Conservation (phyloP, 35 echinoderm and acorn worm genomes). For the Chiridota heheva region DNA sequence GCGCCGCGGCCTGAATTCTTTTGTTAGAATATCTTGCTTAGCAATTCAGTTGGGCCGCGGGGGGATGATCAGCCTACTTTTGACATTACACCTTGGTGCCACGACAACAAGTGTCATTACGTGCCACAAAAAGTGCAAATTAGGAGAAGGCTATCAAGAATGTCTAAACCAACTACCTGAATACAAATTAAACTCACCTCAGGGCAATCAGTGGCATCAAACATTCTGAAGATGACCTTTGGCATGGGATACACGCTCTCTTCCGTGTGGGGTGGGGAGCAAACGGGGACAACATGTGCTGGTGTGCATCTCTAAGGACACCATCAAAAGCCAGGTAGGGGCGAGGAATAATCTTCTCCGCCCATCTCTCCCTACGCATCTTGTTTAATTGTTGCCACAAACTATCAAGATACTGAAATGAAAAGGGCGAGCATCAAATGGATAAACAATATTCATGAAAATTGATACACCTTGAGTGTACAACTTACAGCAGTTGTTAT, state of each 20-base stretch:
- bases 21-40: too few relatives aligned
- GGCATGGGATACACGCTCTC: conserved; percentile 75
- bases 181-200: too few relatives aligned
- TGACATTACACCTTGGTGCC: too few relatives aligned
- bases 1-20: too few relatives aligned
- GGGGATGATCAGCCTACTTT: too few relatives aligned
- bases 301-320: conserved; percentile 63
- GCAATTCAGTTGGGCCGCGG: too few relatives aligned
- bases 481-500: too few relatives aligned
- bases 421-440: neutral
- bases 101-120: too few relatives aligned
- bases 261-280: conserved; percentile 67
- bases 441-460: neutral
- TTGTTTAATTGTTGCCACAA: conserved; percentile 82
- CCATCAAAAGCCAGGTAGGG: conserved; percentile 93
- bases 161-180: too few relatives aligned
- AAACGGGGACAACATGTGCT: conserved; percentile 71
- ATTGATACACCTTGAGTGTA: neutral
- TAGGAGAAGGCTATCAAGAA: too few relatives aligned
- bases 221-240: conserved; percentile 83
- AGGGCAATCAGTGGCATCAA: conserved; percentile 88
- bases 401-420: conserved; percentile 72
- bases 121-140: too few relatives aligned
- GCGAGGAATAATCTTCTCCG: conserved; percentile 68
- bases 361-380: conserved; percentile 73